Base-by-base conservation (phyloP, 1,140 invertebrate species). In the Drosophila yakuba region DNA sequence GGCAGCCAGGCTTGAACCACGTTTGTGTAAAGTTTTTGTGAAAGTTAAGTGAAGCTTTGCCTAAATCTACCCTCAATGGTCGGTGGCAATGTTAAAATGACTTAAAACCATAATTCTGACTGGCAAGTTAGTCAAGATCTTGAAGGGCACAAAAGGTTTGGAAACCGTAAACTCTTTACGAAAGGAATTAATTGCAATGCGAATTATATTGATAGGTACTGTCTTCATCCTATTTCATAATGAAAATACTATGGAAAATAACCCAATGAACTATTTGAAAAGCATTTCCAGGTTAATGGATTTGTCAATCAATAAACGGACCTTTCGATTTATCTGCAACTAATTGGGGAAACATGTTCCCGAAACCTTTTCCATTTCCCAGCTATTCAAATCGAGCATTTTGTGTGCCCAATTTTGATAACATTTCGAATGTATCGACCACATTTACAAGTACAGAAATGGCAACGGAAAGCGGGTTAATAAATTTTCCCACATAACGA, bases 371-470 rank as follows among this genome's bases (percentile, higher is more conserved):
- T 12, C 36, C 43, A 68, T 63, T 62, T 50, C 11, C 57, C 56
- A 75, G 64, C 67, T 66, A 88, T 88, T 88, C 78, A 88, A 86
- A 88, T 82, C 83, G 72, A 74, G 71, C 66, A 79, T 79, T 64
- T 77, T 77, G 74, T 55, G 74, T 75, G 60, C 48, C 63, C 74
- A 77, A 77, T 77, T 88, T 78, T 79, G 78, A 86, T 83, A 86
- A 88, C 83, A 83, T 83, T 76, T 83, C 75, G 36, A 74, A 86
- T 67, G 78, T 76, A 60, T 78, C 79, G 74, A 62, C 63, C 48
- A 58, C 68, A 60, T 55, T 69, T 17, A 36, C 51, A 35, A 25
- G 32, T n/a, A 28, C 23, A 39, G 28, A 36, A 61, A 47, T 35
- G 41, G 41, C 39, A 52, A 54, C 54, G 61, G 38, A 75, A 78